These are phyloP conservation scores for Drosophila longiperda DNA, from an alignment of 2,888 invertebrate genomes.

Conservation along the genomic window DNA sequence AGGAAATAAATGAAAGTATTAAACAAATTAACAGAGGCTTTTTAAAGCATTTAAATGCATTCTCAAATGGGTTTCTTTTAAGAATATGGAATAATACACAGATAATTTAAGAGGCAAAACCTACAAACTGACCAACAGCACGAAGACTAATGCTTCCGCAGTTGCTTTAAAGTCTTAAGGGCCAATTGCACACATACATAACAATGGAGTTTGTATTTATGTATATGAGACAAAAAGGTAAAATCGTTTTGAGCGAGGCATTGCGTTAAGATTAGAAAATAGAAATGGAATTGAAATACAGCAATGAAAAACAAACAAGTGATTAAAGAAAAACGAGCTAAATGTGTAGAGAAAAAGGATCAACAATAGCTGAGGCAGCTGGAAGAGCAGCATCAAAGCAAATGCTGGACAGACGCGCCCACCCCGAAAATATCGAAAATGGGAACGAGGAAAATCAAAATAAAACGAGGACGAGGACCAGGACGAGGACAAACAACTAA, in stretches of 20 bases:
- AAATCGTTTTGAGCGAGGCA: conserved; percentile 61
- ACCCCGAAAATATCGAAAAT: conserved; percentile 12
- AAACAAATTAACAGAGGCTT: not conserved
- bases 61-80: not conserved
- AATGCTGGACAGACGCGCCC: conserved; percentile 45
- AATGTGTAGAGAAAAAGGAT: conserved; percentile 32
- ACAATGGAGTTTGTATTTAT: not conserved
- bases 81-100: not conserved
- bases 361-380: conserved; percentile 42
- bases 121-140: conserved; percentile 34
- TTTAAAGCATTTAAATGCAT: not conserved
- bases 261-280: conserved; percentile 22
- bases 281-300: conserved; percentile 16
- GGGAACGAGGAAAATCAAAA: not conserved
- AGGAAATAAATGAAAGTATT: not conserved
- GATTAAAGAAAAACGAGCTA: conserved; percentile 29
- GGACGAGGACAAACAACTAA: conserved; percentile 40
- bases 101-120: conserved; percentile 23
- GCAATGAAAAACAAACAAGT: conserved; percentile 34
- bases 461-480: not conserved
- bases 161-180: conserved; percentile 28
- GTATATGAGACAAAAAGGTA: conserved; percentile 37
- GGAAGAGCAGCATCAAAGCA: conserved; percentile 40
- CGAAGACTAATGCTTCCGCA: conserved; percentile 2
- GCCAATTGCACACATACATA: conserved; percentile 12